phyloP scores from a whole-genome alignment of 1,140 invertebrate genomes.

The Coptotermes formosanus region DNA sequence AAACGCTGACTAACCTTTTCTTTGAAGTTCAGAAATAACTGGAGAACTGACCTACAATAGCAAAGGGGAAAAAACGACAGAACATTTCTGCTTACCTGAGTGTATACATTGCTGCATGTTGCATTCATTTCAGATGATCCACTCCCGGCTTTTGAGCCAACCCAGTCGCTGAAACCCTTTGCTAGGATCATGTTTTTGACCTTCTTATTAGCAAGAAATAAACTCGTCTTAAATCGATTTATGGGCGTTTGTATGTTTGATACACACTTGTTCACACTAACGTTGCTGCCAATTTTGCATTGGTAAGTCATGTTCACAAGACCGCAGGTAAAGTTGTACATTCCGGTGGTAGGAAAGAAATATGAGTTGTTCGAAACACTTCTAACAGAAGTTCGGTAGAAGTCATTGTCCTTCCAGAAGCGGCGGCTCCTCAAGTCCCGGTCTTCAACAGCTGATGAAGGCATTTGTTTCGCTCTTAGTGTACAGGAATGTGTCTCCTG shows the following conservation, averaged over 20 bases:
- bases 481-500: background rate
- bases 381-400: constrained; percentile 57
- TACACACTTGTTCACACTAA: background rate
- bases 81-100: background rate
- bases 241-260: background rate
- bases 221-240: background rate
- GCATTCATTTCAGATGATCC: background rate
- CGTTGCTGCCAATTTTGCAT: background rate
- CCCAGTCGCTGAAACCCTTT: background rate
- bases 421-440: constrained; percentile 54
- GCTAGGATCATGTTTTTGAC: background rate
- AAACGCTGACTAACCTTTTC: too few relatives aligned
- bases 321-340: background rate
- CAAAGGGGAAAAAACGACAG: too few relatives aligned
- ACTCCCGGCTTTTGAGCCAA: background rate
- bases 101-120: background rate
- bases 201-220: background rate
- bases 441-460: background rate
- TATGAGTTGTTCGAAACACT: constrained; percentile 54
- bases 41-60: too few relatives aligned
- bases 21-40: too few relatives aligned
- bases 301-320: background rate
- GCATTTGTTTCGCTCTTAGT: background rate
- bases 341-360: constrained; percentile 53
- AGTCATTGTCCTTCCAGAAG: constrained; percentile 56